These are phyloP conservation scores for Melanerpes formicivorus DNA, from an alignment of 2,113 vertebrate genomes.

Conservation along the genomic window DNA sequence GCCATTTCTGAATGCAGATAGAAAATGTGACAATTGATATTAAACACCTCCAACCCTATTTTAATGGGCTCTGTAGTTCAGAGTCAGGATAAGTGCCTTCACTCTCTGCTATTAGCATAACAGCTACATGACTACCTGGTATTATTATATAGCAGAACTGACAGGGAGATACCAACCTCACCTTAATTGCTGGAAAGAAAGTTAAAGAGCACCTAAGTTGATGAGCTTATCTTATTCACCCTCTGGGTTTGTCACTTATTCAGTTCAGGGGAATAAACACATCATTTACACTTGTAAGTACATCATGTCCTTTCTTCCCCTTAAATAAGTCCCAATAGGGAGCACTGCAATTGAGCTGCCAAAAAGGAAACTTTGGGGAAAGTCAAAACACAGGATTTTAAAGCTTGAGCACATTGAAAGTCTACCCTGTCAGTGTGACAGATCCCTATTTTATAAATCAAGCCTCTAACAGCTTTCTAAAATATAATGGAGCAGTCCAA, in stretches of 20 bases:
- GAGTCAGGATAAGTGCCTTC: not conserved
- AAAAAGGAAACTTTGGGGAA: slow-evolving; percentile 17
- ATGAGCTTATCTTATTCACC: not conserved
- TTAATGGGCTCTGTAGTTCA: not conserved
- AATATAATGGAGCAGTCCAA: not conserved
- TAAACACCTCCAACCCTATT: not conserved
- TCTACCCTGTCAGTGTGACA: not conserved
- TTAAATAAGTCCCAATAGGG: slow-evolving; percentile 15
- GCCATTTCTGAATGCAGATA: not conserved
- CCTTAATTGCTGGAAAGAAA: slow-evolving; percentile 19
- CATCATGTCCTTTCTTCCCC: slow-evolving; percentile 16
- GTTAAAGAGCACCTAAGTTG: not conserved
- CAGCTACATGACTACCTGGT: not conserved
- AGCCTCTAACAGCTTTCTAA: not conserved
- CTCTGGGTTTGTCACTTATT: slow-evolving; percentile 4
- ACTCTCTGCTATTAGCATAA: not conserved
- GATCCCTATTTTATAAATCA: slow-evolving; percentile 23
- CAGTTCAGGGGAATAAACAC: slow-evolving; percentile 41
- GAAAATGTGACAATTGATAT: not conserved
- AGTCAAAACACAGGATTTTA: slow-evolving; percentile 1
- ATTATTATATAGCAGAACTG: not conserved
- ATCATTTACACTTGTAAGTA: slow-evolving; percentile 38
- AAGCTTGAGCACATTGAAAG: slow-evolving; percentile 10
- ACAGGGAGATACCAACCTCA: not conserved
- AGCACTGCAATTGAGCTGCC: slow-evolving; percentile 37